Conservation (phyloP, 2,113 vertebrate genomes). For the Falco punctatus region DNA sequence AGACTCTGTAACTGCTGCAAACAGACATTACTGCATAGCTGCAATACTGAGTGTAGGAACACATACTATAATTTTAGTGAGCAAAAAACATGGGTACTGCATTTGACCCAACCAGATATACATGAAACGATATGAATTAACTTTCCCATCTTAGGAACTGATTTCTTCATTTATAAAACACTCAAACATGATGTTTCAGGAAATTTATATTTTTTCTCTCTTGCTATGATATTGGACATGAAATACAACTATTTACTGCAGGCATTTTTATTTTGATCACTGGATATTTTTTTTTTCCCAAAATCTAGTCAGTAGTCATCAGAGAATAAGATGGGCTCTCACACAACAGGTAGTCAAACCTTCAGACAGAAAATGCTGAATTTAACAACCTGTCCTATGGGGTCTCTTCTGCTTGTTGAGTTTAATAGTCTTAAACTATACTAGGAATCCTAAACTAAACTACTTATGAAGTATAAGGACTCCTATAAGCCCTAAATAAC, state of each 20-base stretch:
- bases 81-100: neutral
- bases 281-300: neutral
- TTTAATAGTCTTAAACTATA: neutral
- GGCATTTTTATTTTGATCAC: neutral
- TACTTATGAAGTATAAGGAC: neutral
- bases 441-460: neutral
- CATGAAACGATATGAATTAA: neutral
- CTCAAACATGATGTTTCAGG: neutral
- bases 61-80: neutral
- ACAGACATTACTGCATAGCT: neutral
- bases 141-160: neutral
- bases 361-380: neutral
- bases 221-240: neutral
- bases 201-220: neutral
- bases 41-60: neutral
- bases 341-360: neutral
- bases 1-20: neutral
- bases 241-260: neutral
- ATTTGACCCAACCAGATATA: neutral
- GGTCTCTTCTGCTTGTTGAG: neutral
- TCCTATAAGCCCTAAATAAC: neutral
- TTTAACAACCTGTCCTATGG: neutral
- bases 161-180: neutral
- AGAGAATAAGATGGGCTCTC: neutral
- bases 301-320: neutral